phyloP scores from a whole-genome alignment of 1,140 invertebrate genomes.

The Hycleus phaleratus region DNA sequence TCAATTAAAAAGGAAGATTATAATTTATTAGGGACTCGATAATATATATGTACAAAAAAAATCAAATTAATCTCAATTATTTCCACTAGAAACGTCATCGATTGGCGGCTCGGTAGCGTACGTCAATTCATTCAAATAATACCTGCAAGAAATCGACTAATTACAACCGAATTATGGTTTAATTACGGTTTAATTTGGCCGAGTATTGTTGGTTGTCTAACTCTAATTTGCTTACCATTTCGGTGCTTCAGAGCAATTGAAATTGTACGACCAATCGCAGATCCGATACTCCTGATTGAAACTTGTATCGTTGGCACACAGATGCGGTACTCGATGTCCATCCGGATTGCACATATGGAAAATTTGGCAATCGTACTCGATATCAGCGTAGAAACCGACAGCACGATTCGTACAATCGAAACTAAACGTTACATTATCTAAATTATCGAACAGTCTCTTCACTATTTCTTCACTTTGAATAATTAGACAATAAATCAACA shows the following conservation, averaged over 20 bases:
- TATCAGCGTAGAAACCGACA: conserved; percentile 55
- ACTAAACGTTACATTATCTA: conserved; percentile 49
- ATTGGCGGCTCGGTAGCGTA: conserved; percentile 54
- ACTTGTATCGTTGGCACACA: conserved; percentile 53
- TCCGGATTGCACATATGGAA: conserved; percentile 60
- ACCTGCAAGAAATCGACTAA: conserved; percentile 39
- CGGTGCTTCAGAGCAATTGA: conserved; percentile 49
- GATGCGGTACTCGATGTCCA: conserved; percentile 51
- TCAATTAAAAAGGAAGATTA: background rate
- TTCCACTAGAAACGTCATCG: conserved; percentile 25
- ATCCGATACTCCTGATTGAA: conserved; percentile 56
- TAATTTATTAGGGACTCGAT: too few relatives aligned
- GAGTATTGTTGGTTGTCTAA: too few relatives aligned
- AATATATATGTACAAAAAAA: background rate
- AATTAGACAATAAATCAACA: too few relatives aligned
- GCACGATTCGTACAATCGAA: conserved; percentile 51
- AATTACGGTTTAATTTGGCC: background rate
- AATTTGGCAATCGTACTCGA: conserved; percentile 56
- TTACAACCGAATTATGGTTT: background rate
- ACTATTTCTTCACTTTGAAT: too few relatives aligned
- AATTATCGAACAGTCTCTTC: conserved; percentile 8
- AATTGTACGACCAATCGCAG: conserved; percentile 55
- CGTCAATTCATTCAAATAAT: conserved; percentile 52
- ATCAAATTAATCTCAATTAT: conserved; percentile 14
- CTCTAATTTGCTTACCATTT: conserved; percentile 37